Evolutionary conservation across 1,140 invertebrate genomes (phyloP), one percentile per base, ranked within the genome.

Genomic region (Bombus soroeensis): DNA sequence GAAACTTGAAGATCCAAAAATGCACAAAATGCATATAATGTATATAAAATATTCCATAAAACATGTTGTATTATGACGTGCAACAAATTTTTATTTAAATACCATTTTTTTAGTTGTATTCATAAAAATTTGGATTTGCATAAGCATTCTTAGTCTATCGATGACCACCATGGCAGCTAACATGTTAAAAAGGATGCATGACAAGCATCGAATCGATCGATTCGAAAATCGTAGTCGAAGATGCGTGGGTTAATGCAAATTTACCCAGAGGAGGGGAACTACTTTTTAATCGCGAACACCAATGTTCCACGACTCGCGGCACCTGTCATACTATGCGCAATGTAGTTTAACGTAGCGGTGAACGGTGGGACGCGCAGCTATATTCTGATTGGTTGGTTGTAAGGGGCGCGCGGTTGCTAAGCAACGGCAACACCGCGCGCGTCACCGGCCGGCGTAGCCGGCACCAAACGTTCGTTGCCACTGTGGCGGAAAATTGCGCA

Each of bases 401-500:
- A 64, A 81, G 85, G 84, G 87, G 87, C 83, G 88, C 83, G 83
- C 87, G 89, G 92, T 94, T 94, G 92, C 93, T 92, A 91, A 84
- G 93, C 93, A 93, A 94, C 93, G 91, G 91, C 87, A 92, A 93
- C 91, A 90, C 87, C 83, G 93, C 92, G 92, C 86, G 88, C 93
- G 92, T 92, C 90, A 92, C 92, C 93, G 93, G 93, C 92, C 92
- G 90, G 88, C 89, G 32, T 87, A 89, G 86, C 90, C 90, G 90
- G 88, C 81, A 85, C 66, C 37, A 75, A 78, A 84, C 57, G 76
- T 87, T 82, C 83, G 10, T 53, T 75, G 66, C 82, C 77, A 81
- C 78, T 88, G 81, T 86, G 81, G 64, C 76, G 73, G 71, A 90
- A 72, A 85, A 86, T 86, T 83, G 72, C 79, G 86, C 93, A 94